These are phyloP conservation scores for Lymantria dispar DNA, from an alignment of 2,888 invertebrate species.

Conservation along the genomic window DNA sequence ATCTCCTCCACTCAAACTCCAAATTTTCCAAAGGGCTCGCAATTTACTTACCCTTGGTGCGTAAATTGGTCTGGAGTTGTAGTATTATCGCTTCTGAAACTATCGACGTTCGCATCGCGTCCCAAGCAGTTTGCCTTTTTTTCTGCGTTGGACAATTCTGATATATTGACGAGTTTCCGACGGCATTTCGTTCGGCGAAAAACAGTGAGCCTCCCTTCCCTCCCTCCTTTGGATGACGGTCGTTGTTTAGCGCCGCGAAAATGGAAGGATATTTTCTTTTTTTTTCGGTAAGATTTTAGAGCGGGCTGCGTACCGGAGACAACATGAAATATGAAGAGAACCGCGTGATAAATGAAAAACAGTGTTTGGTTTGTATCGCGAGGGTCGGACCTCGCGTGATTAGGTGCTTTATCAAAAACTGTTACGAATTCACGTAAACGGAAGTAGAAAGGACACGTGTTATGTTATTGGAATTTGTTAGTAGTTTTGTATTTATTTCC, in stretches of 20 bases:
- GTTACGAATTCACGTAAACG: conserved; percentile 21
- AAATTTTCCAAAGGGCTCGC: conserved; percentile 33
- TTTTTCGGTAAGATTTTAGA: conserved; percentile 38
- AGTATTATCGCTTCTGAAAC: conserved; percentile 50
- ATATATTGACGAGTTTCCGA: conserved; percentile 58
- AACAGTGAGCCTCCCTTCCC: conserved; percentile 33
- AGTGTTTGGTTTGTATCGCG: conserved; percentile 18
- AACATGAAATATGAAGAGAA: conserved; percentile 45
- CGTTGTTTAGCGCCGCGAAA: conserved; percentile 41
- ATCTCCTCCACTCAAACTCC: conserved; percentile 32
- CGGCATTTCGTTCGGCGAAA: conserved; percentile 42
- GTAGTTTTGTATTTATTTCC: not conserved
- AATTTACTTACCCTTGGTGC: conserved; percentile 45
- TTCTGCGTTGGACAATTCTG: conserved; percentile 44
- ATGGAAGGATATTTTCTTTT: conserved; percentile 39
- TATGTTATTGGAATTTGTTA: conserved; percentile 23
- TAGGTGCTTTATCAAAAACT: conserved; percentile 29
- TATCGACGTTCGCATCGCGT: conserved; percentile 37
- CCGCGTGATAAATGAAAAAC: conserved; percentile 42
- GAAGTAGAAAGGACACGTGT: conserved; percentile 27
- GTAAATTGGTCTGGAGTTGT: conserved; percentile 49
- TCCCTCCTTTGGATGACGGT: conserved; percentile 31
- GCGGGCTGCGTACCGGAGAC: conserved; percentile 26
- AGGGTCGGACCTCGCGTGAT: conserved; percentile 31
- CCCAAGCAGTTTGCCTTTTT: conserved; percentile 37